Conservation (phyloP, 2,113 vertebrate genomes). For the Hypocryptadius cinnamomeus region DNA sequence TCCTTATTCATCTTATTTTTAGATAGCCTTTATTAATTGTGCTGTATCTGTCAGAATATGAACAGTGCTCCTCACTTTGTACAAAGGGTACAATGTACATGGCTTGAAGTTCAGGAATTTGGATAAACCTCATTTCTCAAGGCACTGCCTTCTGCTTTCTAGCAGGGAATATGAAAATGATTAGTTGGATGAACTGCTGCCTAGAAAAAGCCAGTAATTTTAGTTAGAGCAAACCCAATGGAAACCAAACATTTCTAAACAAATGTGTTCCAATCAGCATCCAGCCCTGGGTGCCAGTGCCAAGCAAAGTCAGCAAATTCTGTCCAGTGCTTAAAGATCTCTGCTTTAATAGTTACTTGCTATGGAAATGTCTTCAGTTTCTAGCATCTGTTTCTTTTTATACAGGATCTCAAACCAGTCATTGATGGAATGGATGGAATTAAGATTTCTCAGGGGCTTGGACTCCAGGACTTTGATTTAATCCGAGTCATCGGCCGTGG, state of each 20-base stretch:
- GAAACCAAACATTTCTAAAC: neutral
- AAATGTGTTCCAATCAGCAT: neutral
- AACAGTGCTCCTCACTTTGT: neutral
- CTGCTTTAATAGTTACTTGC: neutral
- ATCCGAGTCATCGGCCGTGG: slow-evolving; percentile 94
- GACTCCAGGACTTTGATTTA: slow-evolving; percentile 93
- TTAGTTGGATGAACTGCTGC: neutral
- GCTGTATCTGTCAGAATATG: neutral
- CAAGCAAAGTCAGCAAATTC: neutral
- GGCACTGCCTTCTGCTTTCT: neutral
- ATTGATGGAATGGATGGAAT: slow-evolving; percentile 94
- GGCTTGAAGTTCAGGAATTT: neutral
- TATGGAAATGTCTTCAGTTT: neutral
- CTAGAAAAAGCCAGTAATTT: neutral
- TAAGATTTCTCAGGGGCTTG: slow-evolving; percentile 88
- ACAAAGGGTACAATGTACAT: neutral
- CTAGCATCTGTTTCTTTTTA: neutral
- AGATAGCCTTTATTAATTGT: neutral
- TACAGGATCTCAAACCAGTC: slow-evolving; percentile 87
- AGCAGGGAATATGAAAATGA: neutral
- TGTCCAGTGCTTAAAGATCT: neutral
- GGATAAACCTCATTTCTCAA: neutral
- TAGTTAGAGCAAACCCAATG: neutral
- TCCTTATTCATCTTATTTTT: neutral
- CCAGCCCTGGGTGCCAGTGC: neutral